Evolutionary conservation across 2,888 invertebrate species (phyloP).

Genomic region (Acleris laterana): DNA sequence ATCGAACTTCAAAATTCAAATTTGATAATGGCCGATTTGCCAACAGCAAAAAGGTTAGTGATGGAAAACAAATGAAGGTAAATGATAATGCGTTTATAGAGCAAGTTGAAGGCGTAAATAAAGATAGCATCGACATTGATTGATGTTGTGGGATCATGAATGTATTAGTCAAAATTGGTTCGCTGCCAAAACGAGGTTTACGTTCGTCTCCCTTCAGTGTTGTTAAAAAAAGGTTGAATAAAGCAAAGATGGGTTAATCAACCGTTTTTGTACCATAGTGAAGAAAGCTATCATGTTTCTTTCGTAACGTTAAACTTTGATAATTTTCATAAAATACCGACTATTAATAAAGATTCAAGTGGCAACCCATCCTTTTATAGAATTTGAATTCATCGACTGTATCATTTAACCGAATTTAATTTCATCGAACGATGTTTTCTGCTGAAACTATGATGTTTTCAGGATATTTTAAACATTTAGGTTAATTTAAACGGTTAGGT

Average conservation of each 20-base stretch:
- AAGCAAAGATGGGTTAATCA: not conserved
- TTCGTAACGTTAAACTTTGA: too few relatives aligned
- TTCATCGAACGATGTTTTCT: too few relatives aligned
- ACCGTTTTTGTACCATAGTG: too few relatives aligned
- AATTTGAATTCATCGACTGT: too few relatives aligned
- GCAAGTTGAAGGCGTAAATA: constrained; percentile 40
- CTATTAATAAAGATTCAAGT: too few relatives aligned
- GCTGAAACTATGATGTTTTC: too few relatives aligned
- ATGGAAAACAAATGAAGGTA: constrained; percentile 40
- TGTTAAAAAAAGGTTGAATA: constrained; percentile 25
- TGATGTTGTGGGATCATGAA: constrained; percentile 52
- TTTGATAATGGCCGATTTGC: not conserved
- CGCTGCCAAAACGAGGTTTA: constrained; percentile 45
- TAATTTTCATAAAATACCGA: too few relatives aligned
- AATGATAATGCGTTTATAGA: constrained; percentile 41
- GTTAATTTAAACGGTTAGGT: too few relatives aligned
- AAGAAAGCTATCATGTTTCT: too few relatives aligned
- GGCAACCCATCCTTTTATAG: too few relatives aligned
- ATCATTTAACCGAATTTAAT: too few relatives aligned
- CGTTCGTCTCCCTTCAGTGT: constrained; percentile 30
- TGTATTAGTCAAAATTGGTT: constrained; percentile 50
- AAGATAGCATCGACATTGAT: constrained; percentile 56
- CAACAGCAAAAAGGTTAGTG: constrained; percentile 26
- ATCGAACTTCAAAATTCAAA: not conserved
- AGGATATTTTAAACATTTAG: too few relatives aligned